Conservation (phyloP, 2,113 vertebrate genomes). For the Nansenia antarctica region DNA sequence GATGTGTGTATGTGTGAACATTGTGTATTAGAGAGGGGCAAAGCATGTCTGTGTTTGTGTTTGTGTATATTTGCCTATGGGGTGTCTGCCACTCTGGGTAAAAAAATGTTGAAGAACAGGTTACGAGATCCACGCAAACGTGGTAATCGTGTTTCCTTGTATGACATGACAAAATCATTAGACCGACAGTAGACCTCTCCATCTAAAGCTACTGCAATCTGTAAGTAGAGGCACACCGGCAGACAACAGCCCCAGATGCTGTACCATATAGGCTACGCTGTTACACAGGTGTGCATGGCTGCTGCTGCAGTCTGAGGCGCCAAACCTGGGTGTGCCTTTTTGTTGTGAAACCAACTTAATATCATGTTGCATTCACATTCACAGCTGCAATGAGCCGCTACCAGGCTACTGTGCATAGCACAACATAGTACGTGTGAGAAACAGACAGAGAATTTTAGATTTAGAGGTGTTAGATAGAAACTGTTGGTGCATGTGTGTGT, state of each 20-base stretch:
- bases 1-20: not conserved
- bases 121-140: slow-evolving; percentile 40
- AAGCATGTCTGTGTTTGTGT: not conserved
- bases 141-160: too few relatives aligned
- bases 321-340: not conserved
- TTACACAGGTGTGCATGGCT: not conserved
- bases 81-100: slow-evolving; percentile 14
- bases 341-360: not conserved
- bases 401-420: not conserved
- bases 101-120: slow-evolving; percentile 68
- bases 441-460: too few relatives aligned
- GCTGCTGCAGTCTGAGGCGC: not conserved
- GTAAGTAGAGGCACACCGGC: too few relatives aligned
- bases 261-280: not conserved
- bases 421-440: too few relatives aligned
- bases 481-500: not conserved
- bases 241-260: not conserved
- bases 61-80: slow-evolving; percentile 25
- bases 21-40: not conserved
- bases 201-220: too few relatives aligned
- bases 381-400: not conserved
- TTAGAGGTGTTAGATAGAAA: too few relatives aligned
- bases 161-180: too few relatives aligned
- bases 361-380: not conserved
- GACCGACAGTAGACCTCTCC: too few relatives aligned